These are phyloP conservation scores for Gambusia yucatana DNA, from an alignment of 2,797 vertebrate species.

Conservation along the genomic window DNA sequence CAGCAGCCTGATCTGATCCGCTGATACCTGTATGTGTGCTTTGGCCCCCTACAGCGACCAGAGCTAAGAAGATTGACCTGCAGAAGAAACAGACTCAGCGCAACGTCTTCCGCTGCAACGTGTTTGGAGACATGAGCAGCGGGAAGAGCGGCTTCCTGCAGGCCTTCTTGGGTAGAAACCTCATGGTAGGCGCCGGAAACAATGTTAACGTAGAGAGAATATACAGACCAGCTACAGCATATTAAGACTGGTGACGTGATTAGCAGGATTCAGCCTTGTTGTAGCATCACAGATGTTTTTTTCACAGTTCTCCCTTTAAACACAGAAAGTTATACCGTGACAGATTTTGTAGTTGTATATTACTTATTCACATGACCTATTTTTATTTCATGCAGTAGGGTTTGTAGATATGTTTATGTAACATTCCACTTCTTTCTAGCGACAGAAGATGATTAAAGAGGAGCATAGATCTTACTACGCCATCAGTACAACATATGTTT, in stretches of 20 bases:
- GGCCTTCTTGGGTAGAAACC: slow-evolving; percentile 90
- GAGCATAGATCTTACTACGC: slow-evolving; percentile 95
- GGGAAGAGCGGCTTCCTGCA: slow-evolving; percentile 95
- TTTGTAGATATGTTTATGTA: background rate
- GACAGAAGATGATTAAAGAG: slow-evolving; percentile 86
- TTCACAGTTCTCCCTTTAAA: background rate
- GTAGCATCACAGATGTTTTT: background rate
- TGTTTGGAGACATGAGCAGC: slow-evolving; percentile 89
- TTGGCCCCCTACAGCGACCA: slow-evolving; percentile 84
- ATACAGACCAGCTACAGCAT: background rate
- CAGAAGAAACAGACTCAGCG: slow-evolving; percentile 97
- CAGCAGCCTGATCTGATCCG: slow-evolving; percentile 37
- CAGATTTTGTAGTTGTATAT: background rate
- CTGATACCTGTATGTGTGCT: slow-evolving; percentile 14
- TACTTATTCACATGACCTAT: background rate
- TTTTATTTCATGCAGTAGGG: background rate
- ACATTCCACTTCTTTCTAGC: slow-evolving; percentile 74
- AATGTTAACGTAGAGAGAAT: background rate
- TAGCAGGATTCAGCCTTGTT: background rate
- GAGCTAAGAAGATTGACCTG: slow-evolving; percentile 96
- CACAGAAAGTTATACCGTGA: background rate
- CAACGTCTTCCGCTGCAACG: slow-evolving; percentile 93
- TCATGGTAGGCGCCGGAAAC: slow-evolving; percentile 78
- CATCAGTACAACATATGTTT: slow-evolving; percentile 94
- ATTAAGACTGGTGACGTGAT: slow-evolving; percentile 12